Evolutionary conservation across 2,888 invertebrate genomes (phyloP).

Genomic region (Pristionchus fissidentatus): DNA sequence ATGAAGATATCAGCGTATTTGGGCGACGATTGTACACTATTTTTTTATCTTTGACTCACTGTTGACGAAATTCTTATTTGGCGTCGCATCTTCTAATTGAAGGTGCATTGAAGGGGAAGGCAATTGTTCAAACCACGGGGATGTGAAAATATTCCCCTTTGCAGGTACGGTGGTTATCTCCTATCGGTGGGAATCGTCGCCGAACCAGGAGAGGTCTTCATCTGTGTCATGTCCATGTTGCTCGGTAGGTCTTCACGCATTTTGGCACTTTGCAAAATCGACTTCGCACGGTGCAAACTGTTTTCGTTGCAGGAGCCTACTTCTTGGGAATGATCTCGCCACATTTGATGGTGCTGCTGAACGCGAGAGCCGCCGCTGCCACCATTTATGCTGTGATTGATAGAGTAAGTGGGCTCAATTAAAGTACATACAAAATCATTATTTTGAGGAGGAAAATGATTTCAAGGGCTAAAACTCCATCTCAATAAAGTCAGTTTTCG

Average conservation of each 20-base stretch:
- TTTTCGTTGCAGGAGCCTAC: slow-evolving; percentile 54
- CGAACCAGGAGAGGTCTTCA: slow-evolving; percentile 68
- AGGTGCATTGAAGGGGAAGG: no score
- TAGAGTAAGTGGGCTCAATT: neutral
- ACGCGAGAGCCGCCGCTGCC: slow-evolving; percentile 61
- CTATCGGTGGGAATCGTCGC: slow-evolving; percentile 60
- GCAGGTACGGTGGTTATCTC: slow-evolving; percentile 65
- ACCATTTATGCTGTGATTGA: slow-evolving; percentile 62
- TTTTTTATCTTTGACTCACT: neutral
- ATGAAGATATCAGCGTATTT: no score
- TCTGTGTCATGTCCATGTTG: slow-evolving; percentile 65
- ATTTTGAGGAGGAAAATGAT: no score
- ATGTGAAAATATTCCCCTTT: neutral
- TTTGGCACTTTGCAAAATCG: neutral
- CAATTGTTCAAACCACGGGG: no score
- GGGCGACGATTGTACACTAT: neutral
- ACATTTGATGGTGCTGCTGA: slow-evolving; percentile 62
- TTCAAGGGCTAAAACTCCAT: no score
- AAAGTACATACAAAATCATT: no score
- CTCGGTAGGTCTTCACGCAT: slow-evolving; percentile 54
- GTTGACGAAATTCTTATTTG: no score
- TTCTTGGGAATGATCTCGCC: slow-evolving; percentile 63
- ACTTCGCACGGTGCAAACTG: neutral
- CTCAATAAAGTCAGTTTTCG: no score
- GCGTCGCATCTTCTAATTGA: no score